These are phyloP conservation scores for Apodemus sylvaticus DNA, from an alignment of 2,113 vertebrate species.

Conservation along the genomic window DNA sequence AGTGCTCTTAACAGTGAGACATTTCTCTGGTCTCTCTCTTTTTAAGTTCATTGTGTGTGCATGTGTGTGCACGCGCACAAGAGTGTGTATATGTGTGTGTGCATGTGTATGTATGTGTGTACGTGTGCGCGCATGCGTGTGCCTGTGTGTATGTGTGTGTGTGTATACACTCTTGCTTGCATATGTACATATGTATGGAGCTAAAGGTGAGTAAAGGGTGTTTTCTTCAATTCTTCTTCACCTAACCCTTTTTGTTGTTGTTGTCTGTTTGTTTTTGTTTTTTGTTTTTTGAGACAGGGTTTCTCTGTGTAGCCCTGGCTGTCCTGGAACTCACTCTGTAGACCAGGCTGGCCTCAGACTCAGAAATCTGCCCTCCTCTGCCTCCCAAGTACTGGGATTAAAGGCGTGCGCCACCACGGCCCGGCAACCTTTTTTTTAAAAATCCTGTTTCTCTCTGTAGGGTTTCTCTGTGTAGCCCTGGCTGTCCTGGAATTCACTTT, in stretches of 20 bases:
- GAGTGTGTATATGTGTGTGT: background rate
- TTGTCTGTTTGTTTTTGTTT: no score
- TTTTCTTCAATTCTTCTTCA: background rate
- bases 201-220: background rate
- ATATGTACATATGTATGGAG: background rate
- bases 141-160: background rate
- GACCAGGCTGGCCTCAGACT: no score
- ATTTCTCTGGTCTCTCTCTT: background rate
- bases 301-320: no score
- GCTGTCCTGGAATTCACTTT: background rate
- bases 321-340: no score
- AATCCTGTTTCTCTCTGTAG: background rate
- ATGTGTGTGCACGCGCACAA: no score
- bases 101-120: background rate
- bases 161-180: background rate
- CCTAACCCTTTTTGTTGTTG: no score
- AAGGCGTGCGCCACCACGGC: no score
- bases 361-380: no score
- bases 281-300: no score
- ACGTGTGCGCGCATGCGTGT: background rate
- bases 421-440: background rate
- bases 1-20: fast-evolving
- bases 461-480: background rate
- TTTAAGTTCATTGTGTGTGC: background rate
- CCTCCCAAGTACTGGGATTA: no score